Evolutionary conservation across 2,113 vertebrate species (phyloP).

Genomic region (Dryoscopus gambensis): DNA sequence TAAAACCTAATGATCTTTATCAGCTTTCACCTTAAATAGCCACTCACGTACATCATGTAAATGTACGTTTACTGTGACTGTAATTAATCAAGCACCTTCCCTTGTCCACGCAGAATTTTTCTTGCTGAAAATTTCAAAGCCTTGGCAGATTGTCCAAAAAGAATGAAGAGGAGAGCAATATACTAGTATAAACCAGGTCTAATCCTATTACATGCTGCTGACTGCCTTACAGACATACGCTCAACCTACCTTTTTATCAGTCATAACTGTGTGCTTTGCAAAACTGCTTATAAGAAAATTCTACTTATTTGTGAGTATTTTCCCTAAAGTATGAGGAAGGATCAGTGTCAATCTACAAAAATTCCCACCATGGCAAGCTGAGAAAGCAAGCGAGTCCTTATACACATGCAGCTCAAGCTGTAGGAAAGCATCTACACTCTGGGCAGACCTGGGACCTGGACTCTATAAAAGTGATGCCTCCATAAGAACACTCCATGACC

Average conservation of each 20-base stretch:
- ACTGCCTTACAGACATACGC: neutral
- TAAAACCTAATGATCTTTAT: constrained; percentile 29
- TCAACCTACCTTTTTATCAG: neutral
- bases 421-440: rapidly evolving
- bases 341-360: neutral
- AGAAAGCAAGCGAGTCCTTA: neutral
- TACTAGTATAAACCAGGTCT: neutral
- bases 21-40: constrained; percentile 46
- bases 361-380: neutral
- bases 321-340: neutral
- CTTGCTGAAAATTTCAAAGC: constrained; percentile 24
- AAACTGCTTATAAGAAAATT: neutral
- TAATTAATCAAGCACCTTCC: constrained; percentile 37
- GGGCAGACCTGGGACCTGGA: neutral
- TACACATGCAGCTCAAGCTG: neutral
- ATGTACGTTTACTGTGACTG: constrained; percentile 14
- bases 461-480: too few species aligned
- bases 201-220: neutral
- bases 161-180: neutral
- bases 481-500: neutral
- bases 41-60: constrained; percentile 25
- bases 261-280: neutral
- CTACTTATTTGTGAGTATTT: neutral
- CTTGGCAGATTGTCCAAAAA: neutral
- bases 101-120: constrained; percentile 19